Percentiles rank a stretch among this genome's conserved stretches.
phyloP scores from a whole-genome alignment of 1,140 invertebrate genomes.

The Bombus pascuorum region DNA sequence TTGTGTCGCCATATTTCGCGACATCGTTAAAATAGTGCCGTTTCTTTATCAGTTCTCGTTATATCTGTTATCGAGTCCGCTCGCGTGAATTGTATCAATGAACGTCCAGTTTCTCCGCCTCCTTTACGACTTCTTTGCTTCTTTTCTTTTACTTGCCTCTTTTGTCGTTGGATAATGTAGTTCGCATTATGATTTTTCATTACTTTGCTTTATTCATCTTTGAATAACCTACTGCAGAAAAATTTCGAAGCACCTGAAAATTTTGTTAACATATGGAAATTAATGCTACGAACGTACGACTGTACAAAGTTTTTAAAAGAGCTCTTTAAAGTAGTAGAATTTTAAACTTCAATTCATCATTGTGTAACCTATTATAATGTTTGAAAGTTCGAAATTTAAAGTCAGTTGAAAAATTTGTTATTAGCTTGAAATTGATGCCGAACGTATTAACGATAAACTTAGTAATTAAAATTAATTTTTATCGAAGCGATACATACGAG shows the following conservation, averaged over 20 bases:
- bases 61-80: slow-evolving; percentile 2
- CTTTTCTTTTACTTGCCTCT: background rate
- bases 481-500: too few species aligned
- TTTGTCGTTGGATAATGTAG: background rate
- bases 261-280: too few species aligned
- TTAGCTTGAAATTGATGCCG: background rate
- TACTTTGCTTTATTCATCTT: too few species aligned
- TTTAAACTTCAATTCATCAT: background rate
- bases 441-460: background rate
- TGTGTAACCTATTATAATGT: background rate
- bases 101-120: background rate
- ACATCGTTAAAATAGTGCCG: slow-evolving; percentile 28
- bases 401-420: background rate
- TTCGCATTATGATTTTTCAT: background rate
- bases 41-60: slow-evolving; percentile 32
- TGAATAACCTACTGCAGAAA: too few species aligned
- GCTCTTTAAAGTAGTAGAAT: background rate
- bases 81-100: slow-evolving; percentile 15
- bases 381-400: background rate
- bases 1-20: slow-evolving; percentile 17
- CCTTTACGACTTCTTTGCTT: background rate
- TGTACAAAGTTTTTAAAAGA: background rate
- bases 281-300: too few species aligned
- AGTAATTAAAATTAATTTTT: too few species aligned
- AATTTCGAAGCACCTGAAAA: too few species aligned